phyloP scores from a whole-genome alignment of 2,797 vertebrate genomes.

The Enteromius thamalakanensis region DNA sequence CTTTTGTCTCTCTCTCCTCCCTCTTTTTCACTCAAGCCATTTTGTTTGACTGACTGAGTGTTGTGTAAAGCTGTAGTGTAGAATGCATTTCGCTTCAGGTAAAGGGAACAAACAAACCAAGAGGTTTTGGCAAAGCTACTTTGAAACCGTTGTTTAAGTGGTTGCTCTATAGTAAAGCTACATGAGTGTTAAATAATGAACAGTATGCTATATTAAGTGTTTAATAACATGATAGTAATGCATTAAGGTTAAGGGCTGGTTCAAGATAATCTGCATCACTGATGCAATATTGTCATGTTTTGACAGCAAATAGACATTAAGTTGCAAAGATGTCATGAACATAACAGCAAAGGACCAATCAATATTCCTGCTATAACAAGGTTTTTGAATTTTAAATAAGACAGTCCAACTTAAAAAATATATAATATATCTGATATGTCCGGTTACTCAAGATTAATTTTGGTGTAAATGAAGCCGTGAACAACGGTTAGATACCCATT shows the following conservation, averaged over 20 bases:
- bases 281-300: background rate
- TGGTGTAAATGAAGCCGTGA: background rate
- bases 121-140: conserved; percentile 3
- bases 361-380: background rate
- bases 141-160: background rate
- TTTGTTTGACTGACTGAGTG: conserved; percentile 1
- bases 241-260: background rate
- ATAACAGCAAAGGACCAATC: background rate
- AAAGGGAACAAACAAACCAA: background rate
- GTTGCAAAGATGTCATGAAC: background rate
- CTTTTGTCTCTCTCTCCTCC: conserved; percentile 62
- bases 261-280: background rate
- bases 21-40: conserved; percentile 28
- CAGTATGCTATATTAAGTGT: background rate
- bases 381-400: background rate
- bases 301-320: background rate
- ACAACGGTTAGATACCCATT: background rate
- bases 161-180: background rate
- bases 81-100: background rate
- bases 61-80: background rate
- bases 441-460: background rate
- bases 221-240: background rate
- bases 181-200: background rate
- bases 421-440: background rate
- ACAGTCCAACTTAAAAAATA: background rate